A percentile compares a stretch with the other conserved stretches of the same genome.
These are phyloP conservation scores for Eupsittula cactorum DNA, from an alignment of 2,113 vertebrate genomes.

Conservation along the genomic window DNA sequence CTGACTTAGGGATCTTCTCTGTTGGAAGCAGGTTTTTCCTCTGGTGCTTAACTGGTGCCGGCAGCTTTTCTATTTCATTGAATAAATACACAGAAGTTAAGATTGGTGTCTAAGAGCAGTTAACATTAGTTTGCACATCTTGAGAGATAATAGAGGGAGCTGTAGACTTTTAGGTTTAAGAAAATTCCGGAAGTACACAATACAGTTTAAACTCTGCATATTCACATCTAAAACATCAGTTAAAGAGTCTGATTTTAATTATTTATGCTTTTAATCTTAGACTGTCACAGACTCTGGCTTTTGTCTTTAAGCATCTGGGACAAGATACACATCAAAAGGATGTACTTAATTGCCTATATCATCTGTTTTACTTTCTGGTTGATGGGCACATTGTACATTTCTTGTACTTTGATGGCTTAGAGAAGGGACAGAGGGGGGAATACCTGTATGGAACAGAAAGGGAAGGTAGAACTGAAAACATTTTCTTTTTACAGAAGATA, in stretches of 20 bases:
- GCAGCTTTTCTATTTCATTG: background rate
- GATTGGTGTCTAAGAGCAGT: background rate
- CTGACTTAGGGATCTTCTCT: background rate
- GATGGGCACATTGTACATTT: background rate
- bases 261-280: background rate
- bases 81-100: background rate
- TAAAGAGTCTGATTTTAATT: background rate
- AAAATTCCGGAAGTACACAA: background rate
- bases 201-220: background rate
- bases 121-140: background rate
- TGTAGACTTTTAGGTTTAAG: background rate
- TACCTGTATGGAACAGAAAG: background rate
- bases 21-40: background rate
- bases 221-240: background rate
- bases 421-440: background rate
- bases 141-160: background rate
- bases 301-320: background rate
- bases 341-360: background rate
- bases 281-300: background rate
- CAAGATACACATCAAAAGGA: background rate
- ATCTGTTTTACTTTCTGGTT: background rate
- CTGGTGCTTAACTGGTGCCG: background rate
- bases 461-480: background rate
- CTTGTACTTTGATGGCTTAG: background rate
- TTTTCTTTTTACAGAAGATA: background rate